Evolutionary conservation across 1,140 invertebrate species (phyloP).

Genomic region (Drosophila carrolli): DNA sequence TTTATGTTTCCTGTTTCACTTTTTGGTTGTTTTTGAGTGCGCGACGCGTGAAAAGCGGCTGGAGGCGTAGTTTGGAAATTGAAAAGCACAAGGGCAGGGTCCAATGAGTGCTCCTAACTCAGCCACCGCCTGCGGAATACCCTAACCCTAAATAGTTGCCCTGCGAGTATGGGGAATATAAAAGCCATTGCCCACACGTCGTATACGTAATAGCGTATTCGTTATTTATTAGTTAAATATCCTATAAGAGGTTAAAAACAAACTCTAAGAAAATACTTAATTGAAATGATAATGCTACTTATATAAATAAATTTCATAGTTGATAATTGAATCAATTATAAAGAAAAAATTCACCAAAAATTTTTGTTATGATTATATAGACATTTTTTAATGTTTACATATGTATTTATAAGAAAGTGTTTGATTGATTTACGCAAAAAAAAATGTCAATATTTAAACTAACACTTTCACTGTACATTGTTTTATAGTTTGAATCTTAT

Average conservation of each 20-base stretch:
- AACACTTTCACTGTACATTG: neutral
- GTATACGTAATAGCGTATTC: conserved; percentile 17
- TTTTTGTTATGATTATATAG: too few relatives aligned
- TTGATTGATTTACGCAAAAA: too few relatives aligned
- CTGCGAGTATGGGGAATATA: neutral
- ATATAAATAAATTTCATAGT: too few relatives aligned
- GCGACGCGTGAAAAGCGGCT: conserved; percentile 49
- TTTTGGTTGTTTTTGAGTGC: conserved; percentile 19
- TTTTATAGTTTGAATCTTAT: too few relatives aligned
- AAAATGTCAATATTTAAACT: too few relatives aligned
- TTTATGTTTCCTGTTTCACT: conserved; percentile 11
- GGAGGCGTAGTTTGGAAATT: conserved; percentile 59
- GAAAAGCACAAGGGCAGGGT: conserved; percentile 27
- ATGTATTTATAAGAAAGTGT: too few relatives aligned
- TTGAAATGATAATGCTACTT: too few relatives aligned
- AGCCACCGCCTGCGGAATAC: neutral
- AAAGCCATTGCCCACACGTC: neutral
- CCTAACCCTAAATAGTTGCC: neutral
- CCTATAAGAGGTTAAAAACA: neutral
- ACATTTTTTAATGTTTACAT: too few relatives aligned
- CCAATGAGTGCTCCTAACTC: conserved; percentile 6
- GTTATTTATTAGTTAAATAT: neutral
- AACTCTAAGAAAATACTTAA: too few relatives aligned
- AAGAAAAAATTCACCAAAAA: too few relatives aligned
- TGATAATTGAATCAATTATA: neutral